Percentiles rank a stretch among this genome's conserved stretches.
These are phyloP conservation scores for Cyprinodon tularosa DNA, from an alignment of 2,113 vertebrate genomes.

Conservation along the genomic window DNA sequence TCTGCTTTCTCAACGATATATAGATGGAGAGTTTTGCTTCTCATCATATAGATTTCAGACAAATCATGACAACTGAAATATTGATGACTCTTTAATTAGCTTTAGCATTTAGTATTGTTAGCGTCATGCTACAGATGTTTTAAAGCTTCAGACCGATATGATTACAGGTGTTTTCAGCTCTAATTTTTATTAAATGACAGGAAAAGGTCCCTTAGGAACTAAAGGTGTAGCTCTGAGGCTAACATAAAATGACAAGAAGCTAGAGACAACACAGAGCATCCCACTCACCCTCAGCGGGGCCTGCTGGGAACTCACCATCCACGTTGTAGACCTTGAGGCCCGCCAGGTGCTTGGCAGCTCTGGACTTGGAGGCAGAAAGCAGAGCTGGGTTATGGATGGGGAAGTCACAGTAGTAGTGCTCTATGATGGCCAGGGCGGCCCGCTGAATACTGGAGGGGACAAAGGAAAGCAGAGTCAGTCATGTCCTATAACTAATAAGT, in stretches of 20 bases:
- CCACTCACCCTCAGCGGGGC: constrained; percentile 67
- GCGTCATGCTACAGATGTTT: no score
- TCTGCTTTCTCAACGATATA: no score
- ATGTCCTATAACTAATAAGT: background rate
- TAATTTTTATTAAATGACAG: no score
- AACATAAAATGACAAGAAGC: background rate
- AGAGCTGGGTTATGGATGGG: constrained; percentile 89
- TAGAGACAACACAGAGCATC: constrained; percentile 5
- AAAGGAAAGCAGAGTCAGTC: background rate
- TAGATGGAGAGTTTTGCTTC: no score
- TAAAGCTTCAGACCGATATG: no score
- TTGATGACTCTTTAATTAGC: no score
- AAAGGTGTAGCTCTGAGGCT: background rate
- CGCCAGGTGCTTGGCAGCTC: constrained; percentile 87
- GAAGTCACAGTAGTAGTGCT: constrained; percentile 95
- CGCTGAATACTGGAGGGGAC: constrained; percentile 85
- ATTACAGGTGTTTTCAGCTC: no score
- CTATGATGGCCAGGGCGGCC: constrained; percentile 89
- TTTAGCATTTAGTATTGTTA: no score
- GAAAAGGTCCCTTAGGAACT: no score
- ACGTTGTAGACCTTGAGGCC: constrained; percentile 91
- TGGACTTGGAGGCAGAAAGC: constrained; percentile 87
- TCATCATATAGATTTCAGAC: no score
- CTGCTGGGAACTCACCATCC: constrained; percentile 84
- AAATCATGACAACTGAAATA: no score